These are phyloP conservation scores for Capitella teleta DNA, from an alignment of 1,140 invertebrate species.

Conservation along the genomic window DNA sequence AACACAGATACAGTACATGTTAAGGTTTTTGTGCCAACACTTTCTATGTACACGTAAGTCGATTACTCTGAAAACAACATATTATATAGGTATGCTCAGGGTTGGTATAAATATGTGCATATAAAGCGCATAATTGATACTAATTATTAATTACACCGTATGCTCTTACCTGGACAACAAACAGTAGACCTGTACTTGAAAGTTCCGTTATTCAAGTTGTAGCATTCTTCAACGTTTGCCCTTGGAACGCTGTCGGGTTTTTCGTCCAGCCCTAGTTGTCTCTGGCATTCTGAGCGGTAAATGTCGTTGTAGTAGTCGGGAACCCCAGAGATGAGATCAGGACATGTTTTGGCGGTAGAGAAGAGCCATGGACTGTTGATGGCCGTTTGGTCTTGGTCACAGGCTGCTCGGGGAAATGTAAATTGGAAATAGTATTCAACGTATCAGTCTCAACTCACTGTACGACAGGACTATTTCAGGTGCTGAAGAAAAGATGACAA, in stretches of 20 bases:
- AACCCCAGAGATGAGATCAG: neutral
- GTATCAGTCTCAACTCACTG: too few relatives aligned
- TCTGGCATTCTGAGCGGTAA: neutral
- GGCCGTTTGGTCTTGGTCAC: neutral
- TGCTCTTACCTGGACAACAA: neutral
- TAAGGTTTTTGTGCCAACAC: neutral
- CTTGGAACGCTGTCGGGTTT: neutral
- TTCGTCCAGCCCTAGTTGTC: neutral
- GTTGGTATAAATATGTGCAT: neutral
- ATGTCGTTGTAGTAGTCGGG: neutral
- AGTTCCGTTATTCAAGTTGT: neutral
- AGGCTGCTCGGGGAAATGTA: too few relatives aligned
- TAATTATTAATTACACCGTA: too few relatives aligned
- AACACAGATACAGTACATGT: neutral
- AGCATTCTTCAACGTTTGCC: neutral
- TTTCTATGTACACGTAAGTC: neutral
- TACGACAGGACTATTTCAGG: too few relatives aligned
- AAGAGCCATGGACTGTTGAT: neutral
- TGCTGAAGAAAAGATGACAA: too few relatives aligned
- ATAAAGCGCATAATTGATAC: neutral
- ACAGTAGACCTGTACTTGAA: neutral
- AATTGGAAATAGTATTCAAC: too few relatives aligned
- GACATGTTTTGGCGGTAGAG: neutral
- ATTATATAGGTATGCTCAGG: neutral
- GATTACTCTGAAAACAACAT: neutral